phyloP scores from a whole-genome alignment of 1,140 invertebrate genomes.

The Drosophila santomea region DNA sequence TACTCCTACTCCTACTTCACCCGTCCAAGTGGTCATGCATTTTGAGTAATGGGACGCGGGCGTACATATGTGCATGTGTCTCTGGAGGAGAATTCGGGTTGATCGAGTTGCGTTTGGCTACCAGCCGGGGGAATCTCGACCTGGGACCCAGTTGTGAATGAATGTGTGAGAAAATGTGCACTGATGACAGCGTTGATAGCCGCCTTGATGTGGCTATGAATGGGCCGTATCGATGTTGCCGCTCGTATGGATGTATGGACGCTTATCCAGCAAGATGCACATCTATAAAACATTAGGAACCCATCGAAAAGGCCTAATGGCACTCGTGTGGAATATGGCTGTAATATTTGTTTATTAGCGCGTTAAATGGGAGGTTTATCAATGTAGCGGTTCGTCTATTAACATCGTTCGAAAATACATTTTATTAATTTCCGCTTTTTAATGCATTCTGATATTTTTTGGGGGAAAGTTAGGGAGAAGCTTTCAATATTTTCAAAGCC shows the following conservation, averaged over 20 bases:
- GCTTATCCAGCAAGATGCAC: background rate
- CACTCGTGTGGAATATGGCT: slow-evolving; percentile 38
- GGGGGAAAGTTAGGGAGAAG: slow-evolving; percentile 23
- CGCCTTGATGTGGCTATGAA: slow-evolving; percentile 51
- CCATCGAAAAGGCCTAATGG: slow-evolving; percentile 47
- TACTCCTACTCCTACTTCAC: background rate
- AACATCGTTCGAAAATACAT: slow-evolving; percentile 57
- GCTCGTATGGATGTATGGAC: slow-evolving; percentile 11
- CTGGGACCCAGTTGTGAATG: slow-evolving; percentile 60
- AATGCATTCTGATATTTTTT: slow-evolving; percentile 26
- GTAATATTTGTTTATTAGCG: slow-evolving; percentile 69
- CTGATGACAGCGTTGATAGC: slow-evolving; percentile 53
- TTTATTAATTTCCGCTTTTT: slow-evolving; percentile 58
- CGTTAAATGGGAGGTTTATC: slow-evolving; percentile 67
- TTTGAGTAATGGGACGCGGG: slow-evolving; percentile 76
- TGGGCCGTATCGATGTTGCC: slow-evolving; percentile 37
- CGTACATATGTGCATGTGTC: slow-evolving; percentile 14
- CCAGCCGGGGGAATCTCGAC: background rate
- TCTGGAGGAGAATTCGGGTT: slow-evolving; percentile 62
- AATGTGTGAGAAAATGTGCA: slow-evolving; percentile 75
- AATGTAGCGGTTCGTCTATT: slow-evolving; percentile 50
- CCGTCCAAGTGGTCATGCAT: slow-evolving; percentile 44
- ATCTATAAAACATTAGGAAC: slow-evolving; percentile 50
- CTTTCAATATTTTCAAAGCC: slow-evolving; percentile 15
- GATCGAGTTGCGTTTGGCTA: slow-evolving; percentile 24